Evolutionary conservation across 2,113 vertebrate species (phyloP).

Genomic region (Coturnix japonica): DNA sequence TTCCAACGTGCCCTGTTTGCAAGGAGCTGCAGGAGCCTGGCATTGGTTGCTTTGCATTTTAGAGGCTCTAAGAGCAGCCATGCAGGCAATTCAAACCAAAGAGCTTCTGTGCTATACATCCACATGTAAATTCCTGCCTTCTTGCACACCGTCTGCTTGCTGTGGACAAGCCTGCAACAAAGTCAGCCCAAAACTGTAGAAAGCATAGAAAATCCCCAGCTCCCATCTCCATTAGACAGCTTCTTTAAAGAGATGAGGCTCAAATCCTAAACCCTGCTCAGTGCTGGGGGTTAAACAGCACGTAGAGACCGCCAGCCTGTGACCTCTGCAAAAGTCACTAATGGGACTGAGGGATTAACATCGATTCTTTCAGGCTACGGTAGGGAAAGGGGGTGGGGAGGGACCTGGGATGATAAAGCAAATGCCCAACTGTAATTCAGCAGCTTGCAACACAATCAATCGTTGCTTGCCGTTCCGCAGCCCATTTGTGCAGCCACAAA

Average conservation of each 20-base stretch:
- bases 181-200: not conserved
- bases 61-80: not conserved
- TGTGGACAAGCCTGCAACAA: not conserved
- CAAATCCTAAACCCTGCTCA: not conserved
- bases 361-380: constrained; percentile 33
- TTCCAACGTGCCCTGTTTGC: not conserved
- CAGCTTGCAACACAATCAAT: constrained; percentile 55
- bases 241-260: not conserved
- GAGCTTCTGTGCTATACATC: not conserved
- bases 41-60: not conserved
- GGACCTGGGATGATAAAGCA: constrained; percentile 3
- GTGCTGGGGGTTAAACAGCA: not conserved
- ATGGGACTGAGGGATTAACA: constrained; percentile 65
- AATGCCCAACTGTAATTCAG: constrained; percentile 36
- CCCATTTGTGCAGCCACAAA: constrained; percentile 54
- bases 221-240: accelerated
- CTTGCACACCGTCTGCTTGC: not conserved
- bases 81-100: not conserved
- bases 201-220: not conserved
- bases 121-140: not conserved
- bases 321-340: constrained; percentile 43
- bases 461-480: not conserved
- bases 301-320: not conserved
- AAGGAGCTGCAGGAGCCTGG: not conserved
- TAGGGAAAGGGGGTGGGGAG: not conserved